Base-by-base conservation (phyloP, 2,888 invertebrate genomes). In the Apotomis turbidana region DNA sequence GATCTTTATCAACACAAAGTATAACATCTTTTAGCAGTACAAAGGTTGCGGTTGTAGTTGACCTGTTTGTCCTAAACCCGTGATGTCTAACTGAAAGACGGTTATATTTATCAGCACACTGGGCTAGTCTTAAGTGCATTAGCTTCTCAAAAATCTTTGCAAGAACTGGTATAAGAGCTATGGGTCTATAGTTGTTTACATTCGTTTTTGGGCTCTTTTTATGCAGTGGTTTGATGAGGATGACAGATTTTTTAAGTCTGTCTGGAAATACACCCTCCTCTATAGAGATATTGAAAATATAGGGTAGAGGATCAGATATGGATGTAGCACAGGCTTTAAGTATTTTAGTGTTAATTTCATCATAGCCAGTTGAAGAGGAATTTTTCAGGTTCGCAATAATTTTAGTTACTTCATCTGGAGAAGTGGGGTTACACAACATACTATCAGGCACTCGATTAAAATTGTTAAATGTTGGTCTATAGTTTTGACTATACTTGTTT, bases 101-200 rank as follows among this genome's bases (percentile, higher is more conserved):
- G 41, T 41, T 41, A 41, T 41, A 5, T 41, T 41, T 41, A 41
- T 41, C 41, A 41, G 41, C 41, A 6, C 0, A 41, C 41, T 41
- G 41, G 41, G 41, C 41, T 5, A 41, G 41, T 41, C 41, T 41
- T 41, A 55, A 55, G 27, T 27, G 9, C 41, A 15, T 54, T 41
- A n/a, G 1, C 41, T 8, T 58, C 38, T 58, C 12, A 58, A 58
- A 58, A n/a, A 41, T n/a, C n/a, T 41, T 41, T 38, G 58, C 38
- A 36, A 58, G 4, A 3, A 27, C 12, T 1, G 58, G 58, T n/a
- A 58, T n/a, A 3, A 58, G 15, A 3, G 60, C 27, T 1, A 60
- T 46, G 5, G 60, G 60, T 27, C 46, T 44, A 15, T 60, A 60
- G 12, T 60, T 60, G n/a, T 60, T 15, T 10, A n/a, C 4, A n/a